Evolutionary conservation across 1,140 invertebrate genomes (phyloP).

Genomic region (Zaprionus nigranus): DNA sequence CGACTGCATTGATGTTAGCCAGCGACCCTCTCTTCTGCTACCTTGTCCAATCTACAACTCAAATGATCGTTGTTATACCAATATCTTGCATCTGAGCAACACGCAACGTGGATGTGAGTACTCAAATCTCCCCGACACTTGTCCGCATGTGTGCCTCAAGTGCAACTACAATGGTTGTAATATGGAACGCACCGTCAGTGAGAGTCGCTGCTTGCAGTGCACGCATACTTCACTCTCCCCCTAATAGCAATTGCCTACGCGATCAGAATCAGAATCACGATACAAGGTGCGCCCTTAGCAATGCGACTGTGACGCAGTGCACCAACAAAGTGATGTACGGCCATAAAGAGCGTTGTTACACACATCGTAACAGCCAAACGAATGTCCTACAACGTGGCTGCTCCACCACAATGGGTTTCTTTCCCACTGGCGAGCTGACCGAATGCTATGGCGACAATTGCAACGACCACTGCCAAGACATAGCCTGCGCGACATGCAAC

Average conservation of each 20-base stretch:
- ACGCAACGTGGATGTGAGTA: constrained; percentile 71
- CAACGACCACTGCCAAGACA: constrained; percentile 66
- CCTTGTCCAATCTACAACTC: constrained; percentile 67
- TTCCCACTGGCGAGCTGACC: constrained; percentile 57
- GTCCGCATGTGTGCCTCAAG: constrained; percentile 74
- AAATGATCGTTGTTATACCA: constrained; percentile 74
- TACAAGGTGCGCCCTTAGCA: constrained; percentile 43
- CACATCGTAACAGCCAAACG: constrained; percentile 63
- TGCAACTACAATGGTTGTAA: constrained; percentile 81
- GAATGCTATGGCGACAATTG: constrained; percentile 73
- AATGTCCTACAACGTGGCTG: constrained; percentile 69
- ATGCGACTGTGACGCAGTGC: constrained; percentile 58
- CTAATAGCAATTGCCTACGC: constrained; percentile 58
- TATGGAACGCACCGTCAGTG: constrained; percentile 55
- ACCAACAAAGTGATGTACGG: constrained; percentile 72
- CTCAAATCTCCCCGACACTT: constrained; percentile 49
- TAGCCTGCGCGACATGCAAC: constrained; percentile 65
- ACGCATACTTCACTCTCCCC: constrained; percentile 41
- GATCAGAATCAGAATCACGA: constrained; percentile 25
- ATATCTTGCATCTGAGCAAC: constrained; percentile 60
- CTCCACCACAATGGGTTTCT: constrained; percentile 72
- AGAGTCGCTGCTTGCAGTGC: constrained; percentile 65
- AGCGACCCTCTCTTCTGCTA: constrained; percentile 45
- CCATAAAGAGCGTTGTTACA: constrained; percentile 68
- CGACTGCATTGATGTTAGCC: constrained; percentile 64